Conservation (phyloP, 2,888 invertebrate genomes). For the Drosophila austrosaltans region DNA sequence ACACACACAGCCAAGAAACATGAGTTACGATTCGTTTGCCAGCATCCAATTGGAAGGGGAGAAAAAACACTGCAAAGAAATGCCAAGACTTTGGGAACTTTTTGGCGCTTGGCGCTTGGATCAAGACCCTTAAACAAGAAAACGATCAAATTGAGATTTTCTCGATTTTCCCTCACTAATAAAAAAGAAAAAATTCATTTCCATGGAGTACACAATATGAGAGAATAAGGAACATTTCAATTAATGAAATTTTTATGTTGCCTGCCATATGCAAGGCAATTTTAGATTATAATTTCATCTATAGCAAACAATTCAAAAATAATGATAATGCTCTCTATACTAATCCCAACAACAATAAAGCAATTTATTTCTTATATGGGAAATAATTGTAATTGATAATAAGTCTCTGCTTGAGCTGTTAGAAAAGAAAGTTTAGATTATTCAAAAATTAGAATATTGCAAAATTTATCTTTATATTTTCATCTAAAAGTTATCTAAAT, state of each 20-base stretch:
- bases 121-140: background rate
- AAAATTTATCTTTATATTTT: no score
- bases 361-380: no score
- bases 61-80: background rate
- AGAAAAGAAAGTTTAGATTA: no score
- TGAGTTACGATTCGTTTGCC: conserved; percentile 46
- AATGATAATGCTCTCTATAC: no score
- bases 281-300: no score
- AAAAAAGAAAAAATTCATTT: background rate
- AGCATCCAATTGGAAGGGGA: conserved; percentile 44
- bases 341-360: no score
- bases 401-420: no score
- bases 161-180: background rate
- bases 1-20: conserved; percentile 33
- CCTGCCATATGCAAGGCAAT: no score
- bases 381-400: no score
- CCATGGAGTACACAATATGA: background rate
- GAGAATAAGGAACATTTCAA: background rate
- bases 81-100: conserved; percentile 9
- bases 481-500: no score
- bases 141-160: conserved; percentile 8
- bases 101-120: conserved; percentile 35
- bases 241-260: background rate
- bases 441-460: no score
- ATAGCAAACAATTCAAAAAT: no score